Evolutionary conservation across 2,888 invertebrate genomes (phyloP), one percentile per base, ranked within the genome.

Genomic region (Andrena trimmerana): DNA sequence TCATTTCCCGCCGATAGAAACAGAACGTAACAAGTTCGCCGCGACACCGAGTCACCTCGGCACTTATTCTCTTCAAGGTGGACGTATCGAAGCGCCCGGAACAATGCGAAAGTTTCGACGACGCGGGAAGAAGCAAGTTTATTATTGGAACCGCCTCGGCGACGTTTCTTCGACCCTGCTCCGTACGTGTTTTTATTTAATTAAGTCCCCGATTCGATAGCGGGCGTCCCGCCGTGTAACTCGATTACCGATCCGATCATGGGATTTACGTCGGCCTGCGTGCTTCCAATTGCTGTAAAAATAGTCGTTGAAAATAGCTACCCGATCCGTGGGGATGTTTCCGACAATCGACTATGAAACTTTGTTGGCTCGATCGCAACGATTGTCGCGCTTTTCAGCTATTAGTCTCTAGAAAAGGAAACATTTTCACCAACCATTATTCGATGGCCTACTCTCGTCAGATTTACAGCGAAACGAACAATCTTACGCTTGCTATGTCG

Each of bases 181-280:
- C 1, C 54, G n/a, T 27, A 13, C 69, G 54, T 78, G 71, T 69
- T 77, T 78, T 62, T 54, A 75, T 79, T 86, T 73, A 69, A 80
- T 82, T 77, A 70, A 78, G 85, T 79, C 68, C 29, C 29, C 50
- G 6, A 20, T 27, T 67, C 33, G 62, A 42, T 52, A 13, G 16
- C n/a, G 27, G 16, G 8, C 7, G 59, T 2, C 13, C n/a, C 27
- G 1, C 31, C 24, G 57, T 59, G 62, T 60, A 42, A 52, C 24
- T 59, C 20, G 73, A 7, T 54, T 66, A 62, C n/a, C 67, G 29
- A 29, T 54, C 42, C 62, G 52, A 76, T 65, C 54, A 29, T 2
- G 16, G 16, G 54, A 50, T 78, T 57, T 78, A 59, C 48, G 65
- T 24, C 59, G 6, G 27, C 5, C 5, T 36, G 27, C 69, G 36